phyloP scores from a whole-genome alignment of 2,888 invertebrate species.

The Drosophila ezoana region DNA sequence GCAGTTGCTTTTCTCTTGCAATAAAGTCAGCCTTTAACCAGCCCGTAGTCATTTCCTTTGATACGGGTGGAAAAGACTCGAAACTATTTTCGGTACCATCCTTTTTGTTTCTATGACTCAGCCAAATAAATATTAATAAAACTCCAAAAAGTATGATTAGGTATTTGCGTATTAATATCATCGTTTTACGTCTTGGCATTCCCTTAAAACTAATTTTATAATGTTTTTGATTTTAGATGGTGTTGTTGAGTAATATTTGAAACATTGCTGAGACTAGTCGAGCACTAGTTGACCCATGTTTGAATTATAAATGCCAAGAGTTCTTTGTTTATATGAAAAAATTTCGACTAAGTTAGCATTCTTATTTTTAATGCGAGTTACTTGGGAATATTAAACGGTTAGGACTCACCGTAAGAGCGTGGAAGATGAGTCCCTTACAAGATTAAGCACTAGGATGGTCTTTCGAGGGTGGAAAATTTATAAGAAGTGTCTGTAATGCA shows the following conservation, averaged over 20 bases:
- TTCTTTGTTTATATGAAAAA: not conserved
- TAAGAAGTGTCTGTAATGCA: too few species aligned
- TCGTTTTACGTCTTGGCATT: constrained; percentile 30
- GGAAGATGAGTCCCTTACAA: too few species aligned
- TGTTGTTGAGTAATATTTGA: not conserved
- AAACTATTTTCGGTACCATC: fast-evolving
- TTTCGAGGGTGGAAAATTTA: too few species aligned
- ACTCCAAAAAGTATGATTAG: constrained; percentile 40
- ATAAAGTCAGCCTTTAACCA: not conserved
- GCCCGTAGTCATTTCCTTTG: not conserved
- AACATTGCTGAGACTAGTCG: not conserved
- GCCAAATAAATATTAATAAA: constrained; percentile 46
- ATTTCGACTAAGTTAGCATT: not conserved
- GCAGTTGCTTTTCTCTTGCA: not conserved
- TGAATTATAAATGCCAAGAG: not conserved
- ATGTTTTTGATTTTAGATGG: not conserved
- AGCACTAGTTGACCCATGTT: not conserved
- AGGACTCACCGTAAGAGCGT: too few species aligned
- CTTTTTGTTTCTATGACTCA: constrained; percentile 11
- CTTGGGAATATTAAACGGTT: too few species aligned
- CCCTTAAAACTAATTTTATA: not conserved
- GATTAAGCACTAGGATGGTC: too few species aligned
- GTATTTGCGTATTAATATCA: constrained; percentile 30
- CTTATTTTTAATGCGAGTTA: too few species aligned
- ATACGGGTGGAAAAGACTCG: not conserved